These are phyloP conservation scores for Psittacula cyanocephala DNA, from an alignment of 2,113 vertebrate genomes.

Conservation along the genomic window DNA sequence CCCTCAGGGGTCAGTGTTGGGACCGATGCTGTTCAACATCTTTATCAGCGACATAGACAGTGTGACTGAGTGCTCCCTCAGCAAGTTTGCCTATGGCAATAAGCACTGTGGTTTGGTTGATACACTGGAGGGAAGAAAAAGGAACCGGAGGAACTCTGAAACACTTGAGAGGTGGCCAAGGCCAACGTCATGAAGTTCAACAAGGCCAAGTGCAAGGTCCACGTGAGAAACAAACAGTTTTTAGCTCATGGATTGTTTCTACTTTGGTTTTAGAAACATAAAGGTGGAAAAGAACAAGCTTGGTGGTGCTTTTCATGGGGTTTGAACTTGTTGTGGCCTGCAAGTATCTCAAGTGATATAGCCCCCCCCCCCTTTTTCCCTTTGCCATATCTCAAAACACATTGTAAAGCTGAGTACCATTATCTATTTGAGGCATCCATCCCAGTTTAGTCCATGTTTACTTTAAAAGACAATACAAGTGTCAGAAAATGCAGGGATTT, in stretches of 20 bases:
- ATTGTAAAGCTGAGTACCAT: background rate
- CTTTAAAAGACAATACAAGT: background rate
- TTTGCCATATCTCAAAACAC: background rate
- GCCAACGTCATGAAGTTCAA: too few relatives aligned
- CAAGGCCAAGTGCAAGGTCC: too few relatives aligned
- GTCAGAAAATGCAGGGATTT: background rate
- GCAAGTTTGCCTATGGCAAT: too few relatives aligned
- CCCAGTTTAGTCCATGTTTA: background rate
- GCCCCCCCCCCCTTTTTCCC: background rate
- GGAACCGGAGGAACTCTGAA: too few relatives aligned
- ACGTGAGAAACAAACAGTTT: background rate
- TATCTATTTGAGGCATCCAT: accelerated
- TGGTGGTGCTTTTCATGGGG: background rate
- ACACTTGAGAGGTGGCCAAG: too few relatives aligned
- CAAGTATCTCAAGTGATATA: background rate
- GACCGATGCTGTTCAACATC: too few relatives aligned
- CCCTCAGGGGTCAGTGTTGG: too few relatives aligned
- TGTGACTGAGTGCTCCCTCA: too few relatives aligned
- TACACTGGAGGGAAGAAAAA: too few relatives aligned
- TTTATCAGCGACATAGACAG: too few relatives aligned
- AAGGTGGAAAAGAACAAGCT: background rate
- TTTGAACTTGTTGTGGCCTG: background rate
- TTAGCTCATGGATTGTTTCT: background rate
- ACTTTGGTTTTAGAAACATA: background rate
- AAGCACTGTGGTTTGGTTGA: too few relatives aligned